Conservation (phyloP, 2,888 invertebrate species). For the Pterobdella sp. region DNA sequence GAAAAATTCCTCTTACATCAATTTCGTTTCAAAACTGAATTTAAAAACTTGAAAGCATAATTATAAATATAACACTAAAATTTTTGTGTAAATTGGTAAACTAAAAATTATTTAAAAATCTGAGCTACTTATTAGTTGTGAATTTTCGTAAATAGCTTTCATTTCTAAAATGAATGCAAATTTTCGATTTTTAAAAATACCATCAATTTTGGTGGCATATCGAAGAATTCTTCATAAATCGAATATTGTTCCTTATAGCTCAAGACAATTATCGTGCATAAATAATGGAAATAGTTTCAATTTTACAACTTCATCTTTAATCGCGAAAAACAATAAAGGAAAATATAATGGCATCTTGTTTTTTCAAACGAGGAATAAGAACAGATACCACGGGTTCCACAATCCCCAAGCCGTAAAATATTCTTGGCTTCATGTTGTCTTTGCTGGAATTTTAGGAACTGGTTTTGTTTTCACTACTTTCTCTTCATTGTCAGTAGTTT, state of each 20-base stretch:
- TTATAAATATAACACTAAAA: too few species aligned
- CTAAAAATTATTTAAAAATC: too few species aligned
- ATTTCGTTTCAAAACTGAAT: too few species aligned
- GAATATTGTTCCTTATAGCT: neutral
- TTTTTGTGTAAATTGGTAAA: too few species aligned
- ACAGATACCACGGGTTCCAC: slow-evolving; percentile 27
- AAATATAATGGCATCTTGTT: neutral
- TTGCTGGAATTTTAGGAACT: slow-evolving; percentile 12
- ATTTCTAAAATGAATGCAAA: neutral
- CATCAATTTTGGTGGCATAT: neutral
- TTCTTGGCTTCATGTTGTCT: slow-evolving; percentile 2
- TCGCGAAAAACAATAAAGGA: too few species aligned
- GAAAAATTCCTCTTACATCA: too few species aligned
- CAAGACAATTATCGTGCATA: neutral
- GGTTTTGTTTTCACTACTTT: slow-evolving; percentile 3
- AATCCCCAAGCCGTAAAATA: slow-evolving; percentile 4
- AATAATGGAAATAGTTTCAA: neutral
- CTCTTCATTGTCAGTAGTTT: slow-evolving; percentile 14
- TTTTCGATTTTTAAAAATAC: neutral
- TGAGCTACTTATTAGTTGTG: too few species aligned
- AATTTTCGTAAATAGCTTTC: too few species aligned
- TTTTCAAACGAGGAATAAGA: slow-evolving; percentile 22
- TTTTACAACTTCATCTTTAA: too few species aligned
- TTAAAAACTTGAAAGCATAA: too few species aligned
- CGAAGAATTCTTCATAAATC: neutral